These are phyloP conservation scores for Okapia johnstoni DNA, from an alignment of 2,113 vertebrate genomes.

Conservation along the genomic window DNA sequence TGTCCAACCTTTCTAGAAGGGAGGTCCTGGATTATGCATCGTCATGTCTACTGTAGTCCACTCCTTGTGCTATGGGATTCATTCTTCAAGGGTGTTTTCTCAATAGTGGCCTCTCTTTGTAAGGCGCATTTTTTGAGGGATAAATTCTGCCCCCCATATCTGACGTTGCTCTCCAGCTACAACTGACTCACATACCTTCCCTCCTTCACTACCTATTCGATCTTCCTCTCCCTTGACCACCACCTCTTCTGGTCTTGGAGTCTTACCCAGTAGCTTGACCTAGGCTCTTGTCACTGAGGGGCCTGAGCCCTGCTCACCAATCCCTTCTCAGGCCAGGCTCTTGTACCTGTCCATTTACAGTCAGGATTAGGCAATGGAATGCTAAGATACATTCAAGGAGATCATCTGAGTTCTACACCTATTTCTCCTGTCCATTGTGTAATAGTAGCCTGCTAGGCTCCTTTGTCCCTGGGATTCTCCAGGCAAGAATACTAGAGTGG, in stretches of 20 bases:
- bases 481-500: background rate
- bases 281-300: background rate
- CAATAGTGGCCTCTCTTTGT: background rate
- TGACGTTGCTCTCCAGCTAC: background rate
- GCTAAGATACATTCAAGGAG: background rate
- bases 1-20: background rate
- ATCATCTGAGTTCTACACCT: background rate
- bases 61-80: background rate
- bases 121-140: background rate
- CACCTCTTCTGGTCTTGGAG: background rate
- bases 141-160: background rate
- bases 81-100: background rate
- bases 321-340: background rate
- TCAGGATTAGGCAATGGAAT: background rate
- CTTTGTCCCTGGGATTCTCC: background rate
- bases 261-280: background rate
- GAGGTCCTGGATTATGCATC: background rate
- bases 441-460: background rate
- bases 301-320: background rate
- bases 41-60: background rate
- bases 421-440: background rate
- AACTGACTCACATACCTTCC: background rate
- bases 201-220: background rate
- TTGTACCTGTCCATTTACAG: background rate
- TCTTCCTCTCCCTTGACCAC: background rate